Percentiles rank a stretch among this genome's conserved stretches.
Conservation (phyloP, 2,888 invertebrate genomes). For the Andricus quercusramuli region DNA sequence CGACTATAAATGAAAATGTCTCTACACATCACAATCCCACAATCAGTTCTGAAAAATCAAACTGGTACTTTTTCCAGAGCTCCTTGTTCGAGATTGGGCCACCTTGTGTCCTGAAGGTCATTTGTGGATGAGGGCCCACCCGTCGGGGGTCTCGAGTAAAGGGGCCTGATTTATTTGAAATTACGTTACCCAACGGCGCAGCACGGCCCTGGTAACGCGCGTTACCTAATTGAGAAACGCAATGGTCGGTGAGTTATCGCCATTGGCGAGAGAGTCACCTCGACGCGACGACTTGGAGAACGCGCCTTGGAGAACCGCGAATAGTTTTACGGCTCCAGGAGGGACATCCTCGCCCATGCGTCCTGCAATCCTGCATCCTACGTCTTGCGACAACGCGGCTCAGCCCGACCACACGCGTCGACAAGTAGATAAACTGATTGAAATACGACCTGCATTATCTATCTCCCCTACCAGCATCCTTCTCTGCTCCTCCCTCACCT, state of each 20-base stretch:
- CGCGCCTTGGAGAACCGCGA: slow-evolving; percentile 57
- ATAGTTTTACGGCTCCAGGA: slow-evolving; percentile 64
- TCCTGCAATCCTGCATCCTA: slow-evolving; percentile 53
- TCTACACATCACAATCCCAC: not conserved
- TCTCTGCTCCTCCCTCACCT: slow-evolving; percentile 44
- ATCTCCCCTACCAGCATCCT: slow-evolving; percentile 50
- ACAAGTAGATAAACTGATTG: slow-evolving; percentile 78
- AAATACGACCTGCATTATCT: slow-evolving; percentile 73
- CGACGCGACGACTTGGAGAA: slow-evolving; percentile 51
- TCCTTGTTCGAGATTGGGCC: not conserved
- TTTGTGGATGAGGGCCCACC: slow-evolving; percentile 57
- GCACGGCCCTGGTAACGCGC: slow-evolving; percentile 55
- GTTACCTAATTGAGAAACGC: slow-evolving; percentile 77
- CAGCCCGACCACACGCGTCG: slow-evolving; percentile 76
- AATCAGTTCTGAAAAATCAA: not conserved
- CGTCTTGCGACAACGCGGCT: slow-evolving; percentile 61
- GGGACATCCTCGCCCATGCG: slow-evolving; percentile 53
- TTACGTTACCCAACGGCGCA: slow-evolving; percentile 65
- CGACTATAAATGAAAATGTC: not conserved
- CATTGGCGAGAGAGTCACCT: slow-evolving; percentile 50
- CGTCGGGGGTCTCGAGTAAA: slow-evolving; percentile 58
- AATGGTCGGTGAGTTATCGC: slow-evolving; percentile 75
- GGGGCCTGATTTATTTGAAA: slow-evolving; percentile 75
- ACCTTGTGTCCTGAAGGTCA: slow-evolving; percentile 52
- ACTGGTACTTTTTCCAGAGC: not conserved